Base-by-base conservation (phyloP, 1,140 invertebrate genomes). In the Euura saliciscinereae region DNA sequence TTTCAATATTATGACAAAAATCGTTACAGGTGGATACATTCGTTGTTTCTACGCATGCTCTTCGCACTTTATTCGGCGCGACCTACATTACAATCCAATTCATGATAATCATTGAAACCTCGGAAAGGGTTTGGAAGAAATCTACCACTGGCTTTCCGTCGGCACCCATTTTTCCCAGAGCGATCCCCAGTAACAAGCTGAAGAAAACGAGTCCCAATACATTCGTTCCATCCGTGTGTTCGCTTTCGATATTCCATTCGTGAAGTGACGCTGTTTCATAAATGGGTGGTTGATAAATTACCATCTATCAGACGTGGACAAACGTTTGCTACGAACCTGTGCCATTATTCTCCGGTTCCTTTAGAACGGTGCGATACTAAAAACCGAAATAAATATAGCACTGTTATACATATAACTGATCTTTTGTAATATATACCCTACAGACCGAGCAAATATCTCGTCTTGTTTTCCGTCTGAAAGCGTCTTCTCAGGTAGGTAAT, bases 181-280 rank as follows among this genome's bases (percentile, higher is more conserved):
- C 87, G 43, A 91, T 75, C 46, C 91, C 91, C 6, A 91, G 71
- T 46, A 89, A 77, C 44, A 91, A 81, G 59, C 89, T 88, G 73
- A 90, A 90, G 44, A 88, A 86, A 4, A 91, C 90, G 7, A 92
- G 78, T 7, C 91, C 91, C 73, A 92, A 78, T 10, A 92, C 90
- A 76, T 92, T 91, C 8, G 89, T 90, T 43, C 88, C 89, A 45
- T 79, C 71, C 4, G 77, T 79, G 73, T 84, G 82, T 69, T 85
- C 80, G 6, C 80, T 75, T 0, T 75, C 80, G 73, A 90, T 88
- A 46, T 80, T 70, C 85, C 89, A 90, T 44, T 87, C 82, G 6
- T 83, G 68, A 72, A 86, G 79, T 43, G 87, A 64, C 71, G 74
- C 77, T 79, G 46, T 71, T 76, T 69, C 10, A 73, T 44, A 65